phyloP scores from a whole-genome alignment of 2,113 vertebrate genomes.

The Oreotragus oreotragus region DNA sequence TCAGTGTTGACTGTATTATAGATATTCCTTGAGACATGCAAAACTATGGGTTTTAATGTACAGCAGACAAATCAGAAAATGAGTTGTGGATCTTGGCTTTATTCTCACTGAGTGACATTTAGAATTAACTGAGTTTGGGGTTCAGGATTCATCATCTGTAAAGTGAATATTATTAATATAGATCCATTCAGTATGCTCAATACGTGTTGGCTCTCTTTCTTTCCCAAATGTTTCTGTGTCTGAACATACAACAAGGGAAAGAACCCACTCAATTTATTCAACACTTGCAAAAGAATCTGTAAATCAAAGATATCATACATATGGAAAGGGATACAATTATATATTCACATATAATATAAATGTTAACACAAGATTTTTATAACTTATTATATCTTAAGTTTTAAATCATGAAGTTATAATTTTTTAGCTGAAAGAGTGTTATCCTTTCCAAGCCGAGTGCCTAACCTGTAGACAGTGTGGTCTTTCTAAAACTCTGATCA shows the following conservation, averaged over 20 bases:
- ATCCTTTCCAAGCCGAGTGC: not conserved
- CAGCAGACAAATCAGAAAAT: not conserved
- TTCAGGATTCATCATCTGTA: not conserved
- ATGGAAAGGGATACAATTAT: not conserved
- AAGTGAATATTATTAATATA: not conserved
- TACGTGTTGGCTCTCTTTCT: not conserved
- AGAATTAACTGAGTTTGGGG: not conserved
- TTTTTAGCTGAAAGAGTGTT: not conserved
- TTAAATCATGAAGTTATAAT: not conserved
- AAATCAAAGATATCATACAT: not conserved
- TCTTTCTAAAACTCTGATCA: not conserved
- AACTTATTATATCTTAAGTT: not conserved
- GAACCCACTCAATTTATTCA: not conserved
- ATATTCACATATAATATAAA: not conserved
- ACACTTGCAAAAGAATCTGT: not conserved
- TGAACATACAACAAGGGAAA: not conserved
- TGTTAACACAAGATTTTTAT: not conserved
- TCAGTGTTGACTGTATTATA: not conserved
- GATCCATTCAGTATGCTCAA: not conserved
- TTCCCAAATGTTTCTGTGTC: not conserved
- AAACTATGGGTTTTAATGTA: not conserved
- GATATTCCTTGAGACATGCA: not conserved
- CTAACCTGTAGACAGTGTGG: not conserved
- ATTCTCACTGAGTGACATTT: not conserved
- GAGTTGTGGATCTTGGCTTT: not conserved